Percentiles rank a stretch among this genome's conserved stretches.
phyloP scores from a whole-genome alignment of 2,888 invertebrate genomes.

The Tricholauxania praeusta region DNA sequence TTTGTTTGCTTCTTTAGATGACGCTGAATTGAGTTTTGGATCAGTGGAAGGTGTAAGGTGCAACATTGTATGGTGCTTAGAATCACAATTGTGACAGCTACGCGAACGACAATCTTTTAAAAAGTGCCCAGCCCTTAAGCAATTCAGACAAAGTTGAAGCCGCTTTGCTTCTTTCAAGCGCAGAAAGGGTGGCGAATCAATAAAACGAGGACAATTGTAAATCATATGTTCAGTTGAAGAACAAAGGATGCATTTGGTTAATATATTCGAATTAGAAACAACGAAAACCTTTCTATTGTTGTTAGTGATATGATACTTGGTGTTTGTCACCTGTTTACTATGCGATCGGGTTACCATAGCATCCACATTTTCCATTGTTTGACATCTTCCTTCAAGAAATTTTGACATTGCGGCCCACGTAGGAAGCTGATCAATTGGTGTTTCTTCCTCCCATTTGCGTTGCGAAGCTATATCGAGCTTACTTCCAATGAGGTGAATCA shows the following conservation, averaged over 20 bases:
- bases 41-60: slow-evolving; percentile 32
- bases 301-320: background rate
- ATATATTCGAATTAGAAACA: background rate
- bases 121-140: slow-evolving; percentile 39
- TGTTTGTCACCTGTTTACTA: slow-evolving; percentile 25
- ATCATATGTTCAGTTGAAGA: slow-evolving; percentile 29
- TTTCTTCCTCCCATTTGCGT: slow-evolving; percentile 25
- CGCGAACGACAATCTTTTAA: slow-evolving; percentile 41
- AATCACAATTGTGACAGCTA: slow-evolving; percentile 38
- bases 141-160: slow-evolving; percentile 44
- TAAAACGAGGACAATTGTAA: slow-evolving; percentile 24
- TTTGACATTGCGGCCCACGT: background rate
- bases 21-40: too few relatives aligned
- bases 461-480: slow-evolving; percentile 22
- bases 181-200: slow-evolving; percentile 17
- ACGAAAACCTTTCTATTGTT: slow-evolving; percentile 27
- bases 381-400: background rate
- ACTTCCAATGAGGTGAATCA: slow-evolving; percentile 22
- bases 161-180: slow-evolving; percentile 36
- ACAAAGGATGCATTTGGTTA: slow-evolving; percentile 26
- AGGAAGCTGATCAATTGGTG: slow-evolving; percentile 14
- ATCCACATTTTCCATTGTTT: slow-evolving; percentile 29
- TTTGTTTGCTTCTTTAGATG: background rate
- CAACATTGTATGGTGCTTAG: slow-evolving; percentile 42
- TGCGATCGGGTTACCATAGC: slow-evolving; percentile 21